Conservation (phyloP, 2,113 vertebrate species). For the Pteronura brasiliensis region DNA sequence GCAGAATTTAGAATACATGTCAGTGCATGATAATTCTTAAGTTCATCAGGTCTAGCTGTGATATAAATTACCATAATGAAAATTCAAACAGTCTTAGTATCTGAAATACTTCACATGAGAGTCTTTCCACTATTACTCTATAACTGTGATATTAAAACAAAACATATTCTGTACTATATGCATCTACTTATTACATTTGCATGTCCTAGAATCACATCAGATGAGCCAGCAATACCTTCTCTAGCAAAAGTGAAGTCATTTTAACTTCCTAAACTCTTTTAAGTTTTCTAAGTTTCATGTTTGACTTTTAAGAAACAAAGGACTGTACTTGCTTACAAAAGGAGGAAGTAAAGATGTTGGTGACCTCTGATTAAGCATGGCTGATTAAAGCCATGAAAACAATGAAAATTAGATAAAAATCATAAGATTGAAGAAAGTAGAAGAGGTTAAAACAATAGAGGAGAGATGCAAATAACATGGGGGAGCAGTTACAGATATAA, state of each 20-base stretch:
- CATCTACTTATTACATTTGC: background rate
- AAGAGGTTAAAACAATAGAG: background rate
- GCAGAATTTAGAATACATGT: background rate
- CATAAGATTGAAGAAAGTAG: background rate
- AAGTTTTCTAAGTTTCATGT: background rate
- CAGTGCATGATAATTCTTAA: background rate
- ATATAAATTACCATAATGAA: background rate
- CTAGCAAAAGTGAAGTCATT: background rate
- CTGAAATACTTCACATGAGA: slow-evolving; percentile 14
- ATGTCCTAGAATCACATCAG: background rate
- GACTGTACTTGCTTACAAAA: background rate
- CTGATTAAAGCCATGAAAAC: background rate
- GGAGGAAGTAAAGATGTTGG: background rate
- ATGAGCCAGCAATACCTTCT: background rate
- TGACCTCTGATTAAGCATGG: background rate
- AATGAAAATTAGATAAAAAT: background rate
- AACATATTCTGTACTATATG: background rate
- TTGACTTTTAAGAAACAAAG: background rate
- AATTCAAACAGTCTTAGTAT: slow-evolving; percentile 34
- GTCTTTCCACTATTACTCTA: background rate
- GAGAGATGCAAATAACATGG: background rate
- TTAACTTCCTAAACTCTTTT: background rate
- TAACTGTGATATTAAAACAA: background rate
- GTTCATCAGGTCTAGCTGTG: background rate
- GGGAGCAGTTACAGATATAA: background rate